These are phyloP conservation scores for Motacilla alba DNA, from an alignment of 2,113 vertebrate genomes.

Conservation along the genomic window DNA sequence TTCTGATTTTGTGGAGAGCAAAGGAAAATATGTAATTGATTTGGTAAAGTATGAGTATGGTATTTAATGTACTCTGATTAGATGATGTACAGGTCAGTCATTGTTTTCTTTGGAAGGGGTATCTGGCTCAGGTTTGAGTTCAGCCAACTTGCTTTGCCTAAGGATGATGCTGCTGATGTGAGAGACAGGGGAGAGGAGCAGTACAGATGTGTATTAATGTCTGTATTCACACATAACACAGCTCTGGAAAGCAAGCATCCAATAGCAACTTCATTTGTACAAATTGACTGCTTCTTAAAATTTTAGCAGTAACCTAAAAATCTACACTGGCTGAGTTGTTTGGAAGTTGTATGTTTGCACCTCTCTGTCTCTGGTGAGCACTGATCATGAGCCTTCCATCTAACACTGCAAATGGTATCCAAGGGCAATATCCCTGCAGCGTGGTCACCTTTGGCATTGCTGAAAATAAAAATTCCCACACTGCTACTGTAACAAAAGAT, in stretches of 20 bases:
- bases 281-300: background rate
- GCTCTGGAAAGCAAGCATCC: background rate
- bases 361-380: background rate
- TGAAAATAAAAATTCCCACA: background rate
- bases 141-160: background rate
- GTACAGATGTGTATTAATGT: background rate
- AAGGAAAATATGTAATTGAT: background rate
- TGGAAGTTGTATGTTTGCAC: background rate
- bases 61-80: background rate
- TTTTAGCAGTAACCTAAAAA: background rate
- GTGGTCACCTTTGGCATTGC: background rate
- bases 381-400: background rate
- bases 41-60: background rate
- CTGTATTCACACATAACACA: background rate
- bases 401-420: rapidly evolving
- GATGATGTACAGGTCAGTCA: background rate
- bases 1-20: background rate
- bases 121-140: background rate
- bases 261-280: background rate
- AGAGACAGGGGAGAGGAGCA: background rate
- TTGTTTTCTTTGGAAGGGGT: background rate
- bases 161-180: background rate
- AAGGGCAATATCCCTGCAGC: too few relatives aligned
- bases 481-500: background rate
- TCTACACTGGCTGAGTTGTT: background rate